These are phyloP conservation scores for Phaethornis superciliosus DNA, from an alignment of 2,113 vertebrate species.

Conservation along the genomic window DNA sequence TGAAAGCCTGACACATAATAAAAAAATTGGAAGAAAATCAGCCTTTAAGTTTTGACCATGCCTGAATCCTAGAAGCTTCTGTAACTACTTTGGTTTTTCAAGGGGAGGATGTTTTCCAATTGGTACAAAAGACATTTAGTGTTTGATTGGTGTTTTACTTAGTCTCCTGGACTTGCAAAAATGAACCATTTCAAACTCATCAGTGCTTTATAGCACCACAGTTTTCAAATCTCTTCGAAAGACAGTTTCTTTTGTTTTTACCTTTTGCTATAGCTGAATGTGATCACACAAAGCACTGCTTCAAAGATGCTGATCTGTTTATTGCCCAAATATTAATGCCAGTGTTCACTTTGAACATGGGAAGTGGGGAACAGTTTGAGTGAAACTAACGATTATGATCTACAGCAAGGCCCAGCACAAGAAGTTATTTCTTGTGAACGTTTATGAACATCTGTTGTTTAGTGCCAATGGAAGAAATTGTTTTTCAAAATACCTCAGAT, in stretches of 20 bases:
- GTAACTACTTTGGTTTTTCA: background rate
- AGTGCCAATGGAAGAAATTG: background rate
- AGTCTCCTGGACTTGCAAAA: background rate
- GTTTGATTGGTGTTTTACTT: background rate
- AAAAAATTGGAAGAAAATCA: constrained; percentile 11
- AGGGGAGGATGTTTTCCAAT: background rate
- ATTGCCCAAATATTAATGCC: background rate
- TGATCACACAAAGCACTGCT: background rate
- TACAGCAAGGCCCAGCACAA: constrained; percentile 8
- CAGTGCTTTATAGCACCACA: background rate
- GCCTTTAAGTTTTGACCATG: background rate
- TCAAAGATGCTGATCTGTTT: background rate
- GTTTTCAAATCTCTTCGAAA: background rate
- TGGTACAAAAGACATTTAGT: background rate
- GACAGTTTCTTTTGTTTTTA: background rate
- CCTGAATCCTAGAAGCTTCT: background rate
- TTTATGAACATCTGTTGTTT: background rate
- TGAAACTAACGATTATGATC: background rate
- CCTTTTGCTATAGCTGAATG: background rate
- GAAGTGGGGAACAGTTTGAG: background rate
- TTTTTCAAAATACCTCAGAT: constrained; percentile 44
- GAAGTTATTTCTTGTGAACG: background rate
- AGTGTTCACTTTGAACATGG: background rate
- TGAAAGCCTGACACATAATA: constrained; percentile 47
- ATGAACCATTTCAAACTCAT: background rate